Evolutionary conservation across 1,140 invertebrate species (phyloP).

Genomic region (Drosophila pseudoananassae): DNA sequence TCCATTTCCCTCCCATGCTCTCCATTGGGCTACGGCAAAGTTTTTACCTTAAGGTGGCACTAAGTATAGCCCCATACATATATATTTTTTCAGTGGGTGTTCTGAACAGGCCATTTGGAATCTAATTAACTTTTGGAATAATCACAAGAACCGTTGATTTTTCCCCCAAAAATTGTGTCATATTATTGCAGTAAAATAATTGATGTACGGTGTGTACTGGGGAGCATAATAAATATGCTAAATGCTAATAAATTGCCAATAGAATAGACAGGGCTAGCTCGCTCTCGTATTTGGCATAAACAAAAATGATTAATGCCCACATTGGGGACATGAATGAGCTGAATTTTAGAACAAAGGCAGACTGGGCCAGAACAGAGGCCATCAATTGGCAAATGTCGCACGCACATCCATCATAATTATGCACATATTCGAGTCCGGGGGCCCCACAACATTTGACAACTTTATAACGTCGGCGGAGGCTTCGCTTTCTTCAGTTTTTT

Average conservation of each 20-base stretch:
- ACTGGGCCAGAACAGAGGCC: conserved; percentile 24
- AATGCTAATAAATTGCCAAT: conserved; percentile 69
- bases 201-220: conserved; percentile 12
- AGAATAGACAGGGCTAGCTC: conserved; percentile 30
- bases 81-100: conserved; percentile 39
- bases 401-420: conserved; percentile 75
- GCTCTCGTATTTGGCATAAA: conserved; percentile 47
- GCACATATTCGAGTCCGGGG: conserved; percentile 33
- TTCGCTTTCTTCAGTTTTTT: conserved; percentile 28
- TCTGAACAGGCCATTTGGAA: conserved; percentile 11
- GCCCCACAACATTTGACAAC: conserved; percentile 44
- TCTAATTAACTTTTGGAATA: conserved; percentile 23
- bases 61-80: conserved; percentile 49
- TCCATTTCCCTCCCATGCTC: conserved; percentile 25
- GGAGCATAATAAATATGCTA: conserved; percentile 61
- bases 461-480: conserved; percentile 55
- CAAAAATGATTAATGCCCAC: conserved; percentile 67
- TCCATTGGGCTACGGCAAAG: conserved; percentile 39
- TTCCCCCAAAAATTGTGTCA: too few relatives aligned
- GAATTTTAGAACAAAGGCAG: conserved; percentile 26
- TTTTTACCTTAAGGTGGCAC: conserved; percentile 77
- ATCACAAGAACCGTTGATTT: neutral
- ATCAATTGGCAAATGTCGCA: conserved; percentile 72
- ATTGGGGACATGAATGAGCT: conserved; percentile 46
- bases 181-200: conserved; percentile 21